Evolutionary conservation across 2,113 vertebrate genomes (phyloP), one percentile per base, ranked within the genome.

Genomic region (Phasianus colchicus): DNA sequence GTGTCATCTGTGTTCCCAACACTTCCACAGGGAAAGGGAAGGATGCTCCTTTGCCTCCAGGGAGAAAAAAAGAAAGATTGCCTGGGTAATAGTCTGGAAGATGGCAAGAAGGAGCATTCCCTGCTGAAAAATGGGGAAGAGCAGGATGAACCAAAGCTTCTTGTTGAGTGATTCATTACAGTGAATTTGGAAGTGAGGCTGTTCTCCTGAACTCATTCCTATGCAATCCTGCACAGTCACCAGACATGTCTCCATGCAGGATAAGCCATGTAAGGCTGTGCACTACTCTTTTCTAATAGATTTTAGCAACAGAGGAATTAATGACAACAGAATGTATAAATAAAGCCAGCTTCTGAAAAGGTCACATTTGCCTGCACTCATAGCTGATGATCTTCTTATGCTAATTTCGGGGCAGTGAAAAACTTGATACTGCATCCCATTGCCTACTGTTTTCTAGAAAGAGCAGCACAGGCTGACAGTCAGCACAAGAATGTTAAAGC

Each of bases 321-420:
- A 81, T 84, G 78, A 43, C 78, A 86, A 50, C 73, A 83, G 88
- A 92, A 90, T 90, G 90, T 90, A 94, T 96, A 96, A 79, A 92
- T 91, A 76, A 82, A 87, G 12, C 38, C 89, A 89, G 40, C 36
- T 36, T 40, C 83, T 81, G 86, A 85, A 96, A 92, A 94, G 84
- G 96, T 95, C 88, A 90, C 63, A 76, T 96, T 95, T 92, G 86
- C 80, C 57, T 88, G 38, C 48, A 71, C 70, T 47, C 25, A 40
- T 32, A 81, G 86, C 50, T 83, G 42, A 47, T 74, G 45, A 77
- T 85, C 47, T 27, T 82, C 22, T 83, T 78, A 88, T 83, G 89
- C 84, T 94, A 95, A 87, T 92, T 84, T 50, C 52, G 77, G 71
- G 87, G 14, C 32, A 80, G 67, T 42, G 75, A 75, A 70, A 89